A percentile compares a stretch with the other conserved stretches of the same genome.
phyloP scores from a whole-genome alignment of 2,797 vertebrate species.

The Takifugu rubripes region DNA sequence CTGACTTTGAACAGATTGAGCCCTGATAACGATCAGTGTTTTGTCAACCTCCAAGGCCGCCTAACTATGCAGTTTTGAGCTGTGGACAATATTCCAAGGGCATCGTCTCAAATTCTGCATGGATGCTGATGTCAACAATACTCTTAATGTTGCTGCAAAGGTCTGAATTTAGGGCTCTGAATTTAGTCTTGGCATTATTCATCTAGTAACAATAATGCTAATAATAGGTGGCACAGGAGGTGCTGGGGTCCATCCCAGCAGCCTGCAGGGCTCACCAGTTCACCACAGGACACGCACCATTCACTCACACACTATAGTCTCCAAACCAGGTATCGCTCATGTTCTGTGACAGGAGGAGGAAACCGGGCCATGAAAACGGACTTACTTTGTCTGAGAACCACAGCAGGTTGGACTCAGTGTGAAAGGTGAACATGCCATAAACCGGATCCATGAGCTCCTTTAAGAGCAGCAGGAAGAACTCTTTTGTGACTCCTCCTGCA shows the following conservation, averaged over 20 bases:
- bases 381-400: conserved; percentile 98
- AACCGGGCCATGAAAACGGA: not conserved
- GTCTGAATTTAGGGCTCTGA: too few species aligned
- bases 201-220: too few species aligned
- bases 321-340: too few species aligned
- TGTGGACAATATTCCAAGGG: not conserved
- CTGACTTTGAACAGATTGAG: not conserved
- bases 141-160: too few species aligned
- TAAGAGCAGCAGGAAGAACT: conserved; percentile 93
- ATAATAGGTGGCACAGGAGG: too few species aligned
- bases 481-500: conserved; percentile 94
- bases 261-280: too few species aligned
- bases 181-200: too few species aligned
- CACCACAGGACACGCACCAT: too few species aligned
- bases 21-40: not conserved
- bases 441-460: conserved; percentile 96
- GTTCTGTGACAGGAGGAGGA: too few species aligned
- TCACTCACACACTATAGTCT: too few species aligned
- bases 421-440: conserved; percentile 97
- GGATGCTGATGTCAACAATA: not conserved
- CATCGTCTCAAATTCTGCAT: not conserved
- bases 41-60: not conserved
- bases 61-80: not conserved
- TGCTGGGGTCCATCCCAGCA: too few species aligned
- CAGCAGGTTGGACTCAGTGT: conserved; percentile 89